Evolutionary conservation across 2,888 invertebrate genomes (phyloP), one percentile per base, ranked within the genome.

Genomic region (Euplagia quadripunctaria): DNA sequence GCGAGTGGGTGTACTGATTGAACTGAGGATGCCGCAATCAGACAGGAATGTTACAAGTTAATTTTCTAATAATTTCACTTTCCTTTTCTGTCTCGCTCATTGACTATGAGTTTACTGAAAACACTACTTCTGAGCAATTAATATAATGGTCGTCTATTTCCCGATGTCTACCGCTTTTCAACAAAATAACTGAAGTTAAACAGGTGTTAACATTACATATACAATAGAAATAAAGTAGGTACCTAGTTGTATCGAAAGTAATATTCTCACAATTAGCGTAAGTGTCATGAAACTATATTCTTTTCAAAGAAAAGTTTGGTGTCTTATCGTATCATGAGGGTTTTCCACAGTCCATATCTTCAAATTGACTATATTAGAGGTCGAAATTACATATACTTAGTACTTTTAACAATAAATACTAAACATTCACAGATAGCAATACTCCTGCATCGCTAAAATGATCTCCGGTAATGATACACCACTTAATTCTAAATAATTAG

Each of bases 381-480:
- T 78, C 66, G 58, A 73, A 51, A 16, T 68, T 70, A 68, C 51
- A 73, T 49, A 72, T 12, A n/a, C n/a, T n/a, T n/a, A 41, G 5
- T 63, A 71, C 8, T 41, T 20, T 52, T 46, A 73, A 17, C 42
- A 64, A 71, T 68, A 75, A 64, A 68, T 64, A 74, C 31, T 66
- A 64, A 71, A 65, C 20, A 64, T 77, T 87, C 70, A 88, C 78
- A 84, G 67, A 72, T 85, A 86, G 75, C 90, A 90, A 77, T 86
- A 88, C 68, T 90, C 86, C 64, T 88, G 87, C 70, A 87, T 78
- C 14, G 88, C 85, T 71, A 88, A 79, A 75, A 88, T 81, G 46
- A 89, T 75, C 61, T 90, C 90, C 3, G 87, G 83, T 64, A 89
- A 68, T 9, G 85, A 79, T 55, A 82, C 52, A 41, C 78, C 68